Percentiles rank a stretch among this genome's conserved stretches.
Conservation (phyloP, 2,888 invertebrate genomes). For the Cynaeus angustus region DNA sequence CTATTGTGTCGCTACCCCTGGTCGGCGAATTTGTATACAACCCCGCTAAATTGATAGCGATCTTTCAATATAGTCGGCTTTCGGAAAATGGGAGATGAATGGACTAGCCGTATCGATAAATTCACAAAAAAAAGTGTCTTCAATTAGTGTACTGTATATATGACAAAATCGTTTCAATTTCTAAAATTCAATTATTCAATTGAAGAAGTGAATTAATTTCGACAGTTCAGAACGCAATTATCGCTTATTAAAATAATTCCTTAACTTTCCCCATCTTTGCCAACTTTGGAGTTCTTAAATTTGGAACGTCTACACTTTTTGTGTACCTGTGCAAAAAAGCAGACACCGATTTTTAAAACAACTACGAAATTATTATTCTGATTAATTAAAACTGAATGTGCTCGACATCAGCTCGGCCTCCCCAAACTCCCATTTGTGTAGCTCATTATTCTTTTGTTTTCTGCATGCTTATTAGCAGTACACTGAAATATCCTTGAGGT, state of each 20-base stretch:
- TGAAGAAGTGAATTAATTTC: too few relatives aligned
- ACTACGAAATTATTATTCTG: neutral
- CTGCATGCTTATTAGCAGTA: constrained; percentile 19
- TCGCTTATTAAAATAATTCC: too few relatives aligned
- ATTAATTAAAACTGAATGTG: neutral
- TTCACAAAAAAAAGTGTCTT: neutral
- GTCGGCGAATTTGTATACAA: constrained; percentile 67
- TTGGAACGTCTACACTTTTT: too few relatives aligned
- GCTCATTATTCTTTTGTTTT: constrained; percentile 21
- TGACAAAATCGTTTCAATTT: too few relatives aligned
- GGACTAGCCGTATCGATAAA: neutral
- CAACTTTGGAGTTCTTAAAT: too few relatives aligned
- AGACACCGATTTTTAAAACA: too few relatives aligned
- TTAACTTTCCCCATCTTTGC: too few relatives aligned
- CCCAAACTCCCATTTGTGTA: neutral
- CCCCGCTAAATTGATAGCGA: constrained; percentile 64
- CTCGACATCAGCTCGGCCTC: neutral
- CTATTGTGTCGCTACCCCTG: constrained; percentile 64
- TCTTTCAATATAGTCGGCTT: constrained; percentile 46
- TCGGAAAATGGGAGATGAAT: neutral
- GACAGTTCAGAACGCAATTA: too few relatives aligned
- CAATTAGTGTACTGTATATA: too few relatives aligned
- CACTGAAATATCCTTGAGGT: constrained; percentile 20
- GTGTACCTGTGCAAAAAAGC: too few relatives aligned
- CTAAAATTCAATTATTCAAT: too few relatives aligned